A percentile compares a stretch with the other conserved stretches of the same genome.
Conservation (phyloP, 2,888 invertebrate species). For the Lycaena phlaeas region DNA sequence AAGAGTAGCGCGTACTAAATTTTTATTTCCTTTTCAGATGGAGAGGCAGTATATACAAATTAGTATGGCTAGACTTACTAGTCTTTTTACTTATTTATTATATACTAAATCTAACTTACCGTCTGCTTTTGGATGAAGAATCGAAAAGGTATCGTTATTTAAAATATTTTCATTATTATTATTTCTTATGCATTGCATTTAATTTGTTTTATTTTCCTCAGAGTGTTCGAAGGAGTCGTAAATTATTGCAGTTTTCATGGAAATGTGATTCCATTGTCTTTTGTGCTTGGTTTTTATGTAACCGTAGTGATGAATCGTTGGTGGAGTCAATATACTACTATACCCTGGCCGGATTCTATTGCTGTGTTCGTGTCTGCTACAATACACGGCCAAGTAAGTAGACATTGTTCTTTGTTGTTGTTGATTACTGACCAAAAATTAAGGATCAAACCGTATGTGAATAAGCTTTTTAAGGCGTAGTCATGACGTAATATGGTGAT, state of each 20-base stretch:
- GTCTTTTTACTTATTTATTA: constrained; percentile 87
- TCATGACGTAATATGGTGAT: too few relatives aligned
- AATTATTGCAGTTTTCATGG: constrained; percentile 90
- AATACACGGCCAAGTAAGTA: constrained; percentile 81
- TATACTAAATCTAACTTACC: constrained; percentile 82
- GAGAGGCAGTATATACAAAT: constrained; percentile 95
- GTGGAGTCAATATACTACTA: constrained; percentile 89
- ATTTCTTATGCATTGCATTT: background rate
- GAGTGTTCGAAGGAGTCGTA: constrained; percentile 86
- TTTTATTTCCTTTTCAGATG: constrained; percentile 77
- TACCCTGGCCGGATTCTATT: constrained; percentile 90
- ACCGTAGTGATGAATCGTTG: constrained; percentile 93
- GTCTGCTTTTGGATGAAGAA: constrained; percentile 76
- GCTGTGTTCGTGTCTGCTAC: constrained; percentile 90
- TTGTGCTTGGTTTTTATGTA: constrained; percentile 95
- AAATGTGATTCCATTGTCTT: constrained; percentile 91
- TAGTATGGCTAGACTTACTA: constrained; percentile 91
- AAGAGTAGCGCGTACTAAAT: too few relatives aligned
- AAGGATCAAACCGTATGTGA: too few relatives aligned
- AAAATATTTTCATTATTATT: too few relatives aligned
- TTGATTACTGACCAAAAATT: too few relatives aligned
- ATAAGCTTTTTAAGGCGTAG: too few relatives aligned
- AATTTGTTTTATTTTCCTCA: too few relatives aligned
- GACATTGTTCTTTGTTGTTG: too few relatives aligned
- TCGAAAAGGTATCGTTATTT: constrained; percentile 85